phyloP scores from a whole-genome alignment of 2,113 vertebrate genomes.

The Mus spicilegus region DNA sequence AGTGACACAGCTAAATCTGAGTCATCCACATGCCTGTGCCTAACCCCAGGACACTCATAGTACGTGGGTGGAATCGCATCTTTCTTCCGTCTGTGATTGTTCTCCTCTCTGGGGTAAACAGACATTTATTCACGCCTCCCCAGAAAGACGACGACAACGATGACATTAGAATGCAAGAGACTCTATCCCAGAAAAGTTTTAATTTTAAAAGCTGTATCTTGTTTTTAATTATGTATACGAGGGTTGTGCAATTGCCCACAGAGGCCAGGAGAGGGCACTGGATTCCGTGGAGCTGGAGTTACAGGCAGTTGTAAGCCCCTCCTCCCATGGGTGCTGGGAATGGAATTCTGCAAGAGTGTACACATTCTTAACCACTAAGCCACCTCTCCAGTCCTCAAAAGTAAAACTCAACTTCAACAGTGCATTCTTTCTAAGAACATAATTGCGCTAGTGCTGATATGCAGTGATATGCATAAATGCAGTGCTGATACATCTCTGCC shows the following conservation, averaged over 20 bases:
- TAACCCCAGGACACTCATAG: not conserved
- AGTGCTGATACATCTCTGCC: not conserved
- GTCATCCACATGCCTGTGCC: not conserved
- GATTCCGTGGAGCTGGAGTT: not conserved
- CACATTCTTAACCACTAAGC: not conserved
- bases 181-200: not conserved
- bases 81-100: not conserved
- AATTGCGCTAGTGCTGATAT: not conserved
- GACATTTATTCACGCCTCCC: not conserved
- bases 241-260: not conserved
- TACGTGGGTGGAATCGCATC: not conserved
- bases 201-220: not conserved
- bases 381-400: not conserved
- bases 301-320: not conserved
- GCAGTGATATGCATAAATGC: not conserved
- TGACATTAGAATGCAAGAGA: not conserved
- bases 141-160: not conserved
- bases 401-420: not conserved
- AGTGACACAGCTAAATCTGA: not conserved
- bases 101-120: not conserved
- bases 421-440: not conserved
- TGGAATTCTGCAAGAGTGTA: not conserved
- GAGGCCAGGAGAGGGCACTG: not conserved
- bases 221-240: not conserved
- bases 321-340: not conserved